Percentiles rank a stretch among this genome's conserved stretches.
These are phyloP conservation scores for Thryonomys swinderianus DNA, from an alignment of 2,113 vertebrate species.

Conservation along the genomic window DNA sequence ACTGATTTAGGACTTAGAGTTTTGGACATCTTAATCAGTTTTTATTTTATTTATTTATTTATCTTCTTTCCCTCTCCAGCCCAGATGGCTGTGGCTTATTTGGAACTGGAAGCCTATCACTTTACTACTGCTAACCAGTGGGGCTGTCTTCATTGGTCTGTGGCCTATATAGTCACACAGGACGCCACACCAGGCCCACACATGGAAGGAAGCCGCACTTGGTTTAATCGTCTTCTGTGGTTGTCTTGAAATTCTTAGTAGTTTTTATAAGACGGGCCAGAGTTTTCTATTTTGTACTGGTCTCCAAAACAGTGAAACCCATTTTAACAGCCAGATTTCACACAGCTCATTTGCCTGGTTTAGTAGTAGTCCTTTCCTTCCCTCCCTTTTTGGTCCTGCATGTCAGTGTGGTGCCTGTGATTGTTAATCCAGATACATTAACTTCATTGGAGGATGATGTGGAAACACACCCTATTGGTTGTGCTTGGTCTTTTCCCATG, in stretches of 20 bases:
- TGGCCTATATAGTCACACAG: neutral
- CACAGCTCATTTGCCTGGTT: neutral
- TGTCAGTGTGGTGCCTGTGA: neutral
- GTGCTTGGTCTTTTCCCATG: neutral
- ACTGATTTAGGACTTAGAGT: neutral
- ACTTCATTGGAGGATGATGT: neutral
- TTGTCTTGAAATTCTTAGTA: neutral
- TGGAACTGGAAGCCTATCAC: neutral
- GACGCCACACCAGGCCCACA: fast-evolving
- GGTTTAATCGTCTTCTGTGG: neutral
- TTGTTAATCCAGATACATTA: neutral
- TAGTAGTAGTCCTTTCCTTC: neutral
- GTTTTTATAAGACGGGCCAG: neutral
- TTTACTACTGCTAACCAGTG: neutral
- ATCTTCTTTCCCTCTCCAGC: neutral
- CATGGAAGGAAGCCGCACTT: neutral
- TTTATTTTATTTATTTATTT: neutral
- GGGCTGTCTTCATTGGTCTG: neutral
- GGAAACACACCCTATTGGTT: neutral
- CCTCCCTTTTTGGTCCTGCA: neutral
- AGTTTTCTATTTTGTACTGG: neutral
- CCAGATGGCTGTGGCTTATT: neutral
- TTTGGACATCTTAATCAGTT: neutral
- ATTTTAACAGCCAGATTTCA: neutral
- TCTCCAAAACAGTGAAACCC: neutral